Conservation (phyloP, 1,140 invertebrate species). For the Triops longicaudatus region DNA sequence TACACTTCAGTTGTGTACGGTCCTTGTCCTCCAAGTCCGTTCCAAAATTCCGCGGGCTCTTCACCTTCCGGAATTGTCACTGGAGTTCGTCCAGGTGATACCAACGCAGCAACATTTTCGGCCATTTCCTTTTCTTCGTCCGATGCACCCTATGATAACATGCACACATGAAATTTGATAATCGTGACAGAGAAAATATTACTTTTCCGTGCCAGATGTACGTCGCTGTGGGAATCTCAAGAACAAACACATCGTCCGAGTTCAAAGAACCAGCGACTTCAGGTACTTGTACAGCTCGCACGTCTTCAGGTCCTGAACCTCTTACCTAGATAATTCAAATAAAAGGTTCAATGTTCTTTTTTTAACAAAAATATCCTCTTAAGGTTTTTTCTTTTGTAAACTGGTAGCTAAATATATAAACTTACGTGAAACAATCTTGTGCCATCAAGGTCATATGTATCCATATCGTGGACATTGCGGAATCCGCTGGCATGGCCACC, state of each 20-base stretch:
- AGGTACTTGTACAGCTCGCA: conserved; percentile 53
- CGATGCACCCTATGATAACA: conserved; percentile 48
- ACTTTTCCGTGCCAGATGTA: conserved; percentile 64
- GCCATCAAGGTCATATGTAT: conserved; percentile 52
- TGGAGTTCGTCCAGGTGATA: conserved; percentile 47
- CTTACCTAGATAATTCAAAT: conserved; percentile 38
- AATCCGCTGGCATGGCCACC: conserved; percentile 54
- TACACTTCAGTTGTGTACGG: conserved; percentile 45
- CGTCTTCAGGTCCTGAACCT: conserved; percentile 50
- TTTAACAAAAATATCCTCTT: neutral
- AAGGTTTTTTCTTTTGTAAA: neutral
- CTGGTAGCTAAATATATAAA: conserved; percentile 28
- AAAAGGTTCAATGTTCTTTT: conserved; percentile 18
- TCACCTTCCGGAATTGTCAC: conserved; percentile 54
- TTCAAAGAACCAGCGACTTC: conserved; percentile 52
- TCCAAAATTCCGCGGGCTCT: conserved; percentile 67
- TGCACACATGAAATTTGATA: no score
- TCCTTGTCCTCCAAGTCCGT: conserved; percentile 54
- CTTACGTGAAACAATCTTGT: conserved; percentile 54
- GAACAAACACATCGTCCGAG: conserved; percentile 60
- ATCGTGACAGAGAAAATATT: no score
- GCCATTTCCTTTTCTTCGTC: conserved; percentile 57
- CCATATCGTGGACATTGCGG: conserved; percentile 46
- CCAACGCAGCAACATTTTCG: conserved; percentile 43
- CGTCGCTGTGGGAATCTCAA: conserved; percentile 48